These are phyloP conservation scores for Cassiopea xamachana DNA, from an alignment of 30 jellyfish, hydroid and myxozoan genomes.

Conservation along the genomic window DNA sequence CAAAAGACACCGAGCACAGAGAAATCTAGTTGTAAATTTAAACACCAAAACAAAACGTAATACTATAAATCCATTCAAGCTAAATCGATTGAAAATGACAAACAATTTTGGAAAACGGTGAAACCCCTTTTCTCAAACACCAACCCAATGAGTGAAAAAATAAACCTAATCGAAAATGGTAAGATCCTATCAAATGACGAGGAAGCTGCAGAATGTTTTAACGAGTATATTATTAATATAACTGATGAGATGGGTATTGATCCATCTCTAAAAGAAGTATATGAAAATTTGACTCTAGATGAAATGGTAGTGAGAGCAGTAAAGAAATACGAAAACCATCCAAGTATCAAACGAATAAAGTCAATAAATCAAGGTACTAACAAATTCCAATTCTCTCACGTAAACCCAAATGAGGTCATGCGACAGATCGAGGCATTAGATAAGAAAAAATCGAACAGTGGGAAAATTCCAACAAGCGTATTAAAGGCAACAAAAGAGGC, in stretches of 20 bases:
- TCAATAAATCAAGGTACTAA: background rate
- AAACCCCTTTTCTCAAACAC: conserved; percentile 20
- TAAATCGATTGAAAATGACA: conserved; percentile 1
- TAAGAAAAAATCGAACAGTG: conserved; percentile 11
- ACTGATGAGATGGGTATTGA: conserved; percentile 12
- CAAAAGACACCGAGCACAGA: conserved; percentile 8
- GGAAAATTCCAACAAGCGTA: background rate
- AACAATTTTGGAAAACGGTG: conserved; percentile 15
- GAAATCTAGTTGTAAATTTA: conserved; percentile 31
- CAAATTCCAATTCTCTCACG: conserved; percentile 15
- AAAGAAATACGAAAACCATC: conserved; percentile 17
- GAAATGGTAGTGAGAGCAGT: conserved; percentile 14
- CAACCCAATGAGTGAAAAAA: conserved; percentile 18
- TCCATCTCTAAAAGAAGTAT: background rate
- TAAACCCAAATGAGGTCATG: conserved; percentile 11
- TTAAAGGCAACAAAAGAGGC: background rate
- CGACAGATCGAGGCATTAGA: background rate
- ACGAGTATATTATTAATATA: conserved; percentile 1
- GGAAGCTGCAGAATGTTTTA: conserved; percentile 28
- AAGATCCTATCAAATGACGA: conserved; percentile 4
- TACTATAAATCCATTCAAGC: background rate
- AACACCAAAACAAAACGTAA: background rate
- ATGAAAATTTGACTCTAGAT: background rate
- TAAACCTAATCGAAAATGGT: background rate
- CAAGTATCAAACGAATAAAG: background rate